Evolutionary conservation across 1,140 invertebrate genomes (phyloP).

Genomic region (Pseudomyrmex cubaensis): DNA sequence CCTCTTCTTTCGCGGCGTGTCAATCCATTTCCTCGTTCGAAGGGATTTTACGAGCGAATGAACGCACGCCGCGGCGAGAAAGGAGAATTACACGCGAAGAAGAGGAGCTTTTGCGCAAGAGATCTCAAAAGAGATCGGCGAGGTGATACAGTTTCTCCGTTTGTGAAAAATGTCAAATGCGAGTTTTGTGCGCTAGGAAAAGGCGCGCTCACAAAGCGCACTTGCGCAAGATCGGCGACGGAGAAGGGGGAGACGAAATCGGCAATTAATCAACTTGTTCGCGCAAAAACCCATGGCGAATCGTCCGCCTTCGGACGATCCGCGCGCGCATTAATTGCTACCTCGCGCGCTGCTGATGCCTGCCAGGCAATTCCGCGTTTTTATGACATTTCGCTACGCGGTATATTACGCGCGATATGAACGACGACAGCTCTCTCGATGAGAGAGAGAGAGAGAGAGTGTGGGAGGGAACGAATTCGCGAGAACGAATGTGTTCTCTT

Average conservation of each 20-base stretch:
- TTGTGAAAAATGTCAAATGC: too few species aligned
- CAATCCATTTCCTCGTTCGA: neutral
- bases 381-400: conserved; percentile 70
- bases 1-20: neutral
- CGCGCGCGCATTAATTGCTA: conserved; percentile 61
- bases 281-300: conserved; percentile 25
- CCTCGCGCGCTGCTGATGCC: conserved; percentile 12
- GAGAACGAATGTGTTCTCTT: neutral
- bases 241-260: conserved; percentile 50
- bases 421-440: conserved; percentile 25
- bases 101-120: too few species aligned
- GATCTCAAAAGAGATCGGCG: too few species aligned
- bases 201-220: conserved; percentile 9
- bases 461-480: neutral
- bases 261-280: conserved; percentile 36
- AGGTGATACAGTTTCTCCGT: too few species aligned
- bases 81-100: too few species aligned
- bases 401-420: neutral
- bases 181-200: neutral
- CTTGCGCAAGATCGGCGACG: conserved; percentile 30
- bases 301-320: conserved; percentile 23
- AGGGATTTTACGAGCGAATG: neutral
- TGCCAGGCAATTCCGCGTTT: conserved; percentile 67
- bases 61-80: too few species aligned
- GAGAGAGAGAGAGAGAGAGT: neutral